Conservation (phyloP, 2,888 invertebrate genomes). For the Embidobia sp. region DNA sequence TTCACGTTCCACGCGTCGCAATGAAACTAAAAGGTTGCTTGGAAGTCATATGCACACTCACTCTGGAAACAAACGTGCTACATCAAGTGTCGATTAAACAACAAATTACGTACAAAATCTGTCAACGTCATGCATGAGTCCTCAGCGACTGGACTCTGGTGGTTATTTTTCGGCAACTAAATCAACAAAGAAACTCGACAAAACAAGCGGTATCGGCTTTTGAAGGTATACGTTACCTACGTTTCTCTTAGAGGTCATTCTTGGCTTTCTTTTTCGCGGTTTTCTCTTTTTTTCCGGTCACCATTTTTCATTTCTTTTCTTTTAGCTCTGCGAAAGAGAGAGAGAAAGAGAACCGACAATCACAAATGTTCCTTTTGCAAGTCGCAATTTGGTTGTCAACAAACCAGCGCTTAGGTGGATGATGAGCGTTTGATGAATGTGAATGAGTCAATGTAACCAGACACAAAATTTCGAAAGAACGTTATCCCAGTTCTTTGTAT, state of each 20-base stretch:
- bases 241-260: background rate
- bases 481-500: too few relatives aligned
- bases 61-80: conserved; percentile 62
- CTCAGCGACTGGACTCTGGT: conserved; percentile 8
- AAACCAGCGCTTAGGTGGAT: conserved; percentile 6
- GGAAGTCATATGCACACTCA: conserved; percentile 54
- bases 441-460: background rate
- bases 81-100: conserved; percentile 59
- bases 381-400: conserved; percentile 9
- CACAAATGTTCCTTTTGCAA: conserved; percentile 60
- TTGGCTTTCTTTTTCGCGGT: background rate
- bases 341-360: conserved; percentile 57
- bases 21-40: background rate
- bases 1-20: too few relatives aligned
- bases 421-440: conserved; percentile 13
- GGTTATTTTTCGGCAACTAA: conserved; percentile 31
- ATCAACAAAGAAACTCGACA: conserved; percentile 48
- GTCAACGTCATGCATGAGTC: conserved; percentile 53
- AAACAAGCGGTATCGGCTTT: conserved; percentile 54
- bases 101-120: conserved; percentile 55
- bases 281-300: too few relatives aligned
- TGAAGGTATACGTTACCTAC: conserved; percentile 47
- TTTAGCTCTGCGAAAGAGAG: conserved; percentile 29
- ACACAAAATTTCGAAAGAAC: too few relatives aligned
- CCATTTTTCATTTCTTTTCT: conserved; percentile 10